Evolutionary conservation across 2,113 vertebrate genomes (phyloP).

Genomic region (Anas platyrhynchos): DNA sequence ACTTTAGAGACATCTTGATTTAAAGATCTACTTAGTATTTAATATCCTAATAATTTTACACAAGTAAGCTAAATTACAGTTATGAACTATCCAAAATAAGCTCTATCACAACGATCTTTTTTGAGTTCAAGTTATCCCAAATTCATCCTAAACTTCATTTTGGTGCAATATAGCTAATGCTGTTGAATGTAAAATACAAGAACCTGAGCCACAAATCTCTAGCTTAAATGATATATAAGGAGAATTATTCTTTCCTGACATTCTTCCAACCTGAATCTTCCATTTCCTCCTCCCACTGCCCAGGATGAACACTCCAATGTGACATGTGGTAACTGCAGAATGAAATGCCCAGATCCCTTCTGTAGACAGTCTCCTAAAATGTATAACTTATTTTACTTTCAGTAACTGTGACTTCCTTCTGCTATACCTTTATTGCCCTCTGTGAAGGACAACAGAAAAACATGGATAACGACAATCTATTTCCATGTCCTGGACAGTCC

Average conservation of each 20-base stretch:
- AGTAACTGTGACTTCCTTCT: not conserved
- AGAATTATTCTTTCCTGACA: not conserved
- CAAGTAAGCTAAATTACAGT: not conserved
- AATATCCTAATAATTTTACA: not conserved
- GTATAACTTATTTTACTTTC: not conserved
- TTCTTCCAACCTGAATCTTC: not conserved
- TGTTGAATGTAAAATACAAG: not conserved
- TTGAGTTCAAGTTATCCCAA: not conserved
- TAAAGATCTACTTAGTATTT: not conserved
- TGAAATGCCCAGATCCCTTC: not conserved
- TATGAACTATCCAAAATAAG: not conserved
- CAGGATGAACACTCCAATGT: not conserved
- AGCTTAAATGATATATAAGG: not conserved
- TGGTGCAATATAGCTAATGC: not conserved
- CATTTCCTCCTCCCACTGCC: not conserved
- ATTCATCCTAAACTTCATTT: not conserved
- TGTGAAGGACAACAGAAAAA: slow-evolving; percentile 2
- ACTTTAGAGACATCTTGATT: not conserved
- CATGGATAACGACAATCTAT: not conserved
- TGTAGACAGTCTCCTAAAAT: not conserved
- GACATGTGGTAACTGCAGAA: not conserved
- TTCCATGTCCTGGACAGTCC: not conserved
- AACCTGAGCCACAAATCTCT: not conserved
- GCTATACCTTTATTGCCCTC: not conserved
- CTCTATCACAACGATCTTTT: not conserved